Base-by-base conservation (phyloP, 2,113 vertebrate genomes). In the Crotalus horridus region DNA sequence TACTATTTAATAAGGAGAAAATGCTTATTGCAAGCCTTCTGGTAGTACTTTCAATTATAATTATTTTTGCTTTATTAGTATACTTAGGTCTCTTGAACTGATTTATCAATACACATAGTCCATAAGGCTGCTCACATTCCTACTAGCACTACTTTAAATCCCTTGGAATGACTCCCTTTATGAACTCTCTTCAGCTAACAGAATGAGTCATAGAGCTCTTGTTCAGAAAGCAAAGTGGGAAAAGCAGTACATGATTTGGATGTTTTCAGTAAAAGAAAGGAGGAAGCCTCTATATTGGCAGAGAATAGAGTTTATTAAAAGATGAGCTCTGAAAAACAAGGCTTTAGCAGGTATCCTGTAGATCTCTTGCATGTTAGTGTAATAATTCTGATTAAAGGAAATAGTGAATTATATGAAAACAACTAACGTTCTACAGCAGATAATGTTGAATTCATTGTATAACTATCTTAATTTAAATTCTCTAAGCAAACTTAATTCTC, bases 381-480 rank as follows among this genome's bases (percentile, higher is more conserved):
- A 33, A 97, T 96, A 96, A 97, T 96, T 96, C 87, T 94, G 96
- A 96, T 95, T 93, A 96, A 97, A 95, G 94, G 90, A 95, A 96
- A 95, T 96, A 96, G 95, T 94, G 93, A 92, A 94, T 85, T 93
- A 74, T 96, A 96, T 97, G 97, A 97, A 97, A 97, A 98, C 96
- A 96, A 95, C 23, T 95, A 55, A 87, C 85, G 85, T 97, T 97
- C 97, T 93, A 93, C 96, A 85, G 95, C 90, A 93, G 96, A 95
- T 96, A 94, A 96, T 97, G 94, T 95, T 94, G 94, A 96, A 96
- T 97, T 95, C 94, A 81, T 92, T 97, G 96, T 96, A 96, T 94
- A 95, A 94, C 96, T 97, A 96, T 91, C 93, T 96, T 97, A 95
- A 97, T 97, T 97, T 96, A 95, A 96, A 97, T 97, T 96, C 95